Percentiles rank a stretch among this genome's conserved stretches.
These are phyloP conservation scores for Pseudomugil tenellus DNA, from an alignment of 2,797 vertebrate species.

Conservation along the genomic window DNA sequence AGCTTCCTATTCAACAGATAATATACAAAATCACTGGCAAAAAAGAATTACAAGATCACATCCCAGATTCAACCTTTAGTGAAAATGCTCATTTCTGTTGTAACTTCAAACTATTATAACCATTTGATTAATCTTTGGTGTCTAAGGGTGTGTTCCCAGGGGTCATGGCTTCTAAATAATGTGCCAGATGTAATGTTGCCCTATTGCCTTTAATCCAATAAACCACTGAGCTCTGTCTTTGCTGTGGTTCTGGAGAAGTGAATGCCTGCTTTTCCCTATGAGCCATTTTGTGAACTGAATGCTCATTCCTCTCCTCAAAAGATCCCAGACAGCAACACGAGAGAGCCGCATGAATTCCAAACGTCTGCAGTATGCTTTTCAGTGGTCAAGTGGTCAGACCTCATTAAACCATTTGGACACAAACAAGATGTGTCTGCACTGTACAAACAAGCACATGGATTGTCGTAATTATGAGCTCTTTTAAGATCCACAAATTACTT, in stretches of 20 bases:
- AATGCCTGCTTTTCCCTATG: conserved; percentile 27
- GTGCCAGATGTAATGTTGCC: conserved; percentile 26
- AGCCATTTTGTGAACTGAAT: conserved; percentile 7
- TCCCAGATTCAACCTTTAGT: too few relatives aligned
- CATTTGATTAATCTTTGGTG: too few relatives aligned
- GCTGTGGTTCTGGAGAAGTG: conserved; percentile 15
- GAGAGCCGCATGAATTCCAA: conserved; percentile 40
- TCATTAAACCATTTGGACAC: conserved; percentile 9
- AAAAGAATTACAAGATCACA: too few relatives aligned
- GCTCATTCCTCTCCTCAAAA: conserved; percentile 20
- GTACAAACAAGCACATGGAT: conserved; percentile 1
- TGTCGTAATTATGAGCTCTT: neutral
- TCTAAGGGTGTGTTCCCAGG: too few relatives aligned
- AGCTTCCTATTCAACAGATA: too few relatives aligned
- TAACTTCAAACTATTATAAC: too few relatives aligned
- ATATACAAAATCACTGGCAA: too few relatives aligned
- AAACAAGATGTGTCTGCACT: conserved; percentile 1
- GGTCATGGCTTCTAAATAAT: too few relatives aligned
- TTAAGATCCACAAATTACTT: neutral
- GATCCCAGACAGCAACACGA: conserved; percentile 15
- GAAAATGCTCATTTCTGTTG: too few relatives aligned
- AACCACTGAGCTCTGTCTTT: conserved; percentile 26
- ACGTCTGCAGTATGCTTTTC: conserved; percentile 7
- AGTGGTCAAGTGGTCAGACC: conserved; percentile 26
- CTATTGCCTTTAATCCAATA: conserved; percentile 37